Percentiles rank a stretch among this genome's conserved stretches.
These are phyloP conservation scores for Anoplius nigerrimus DNA, from an alignment of 2,888 invertebrate species.

Conservation along the genomic window DNA sequence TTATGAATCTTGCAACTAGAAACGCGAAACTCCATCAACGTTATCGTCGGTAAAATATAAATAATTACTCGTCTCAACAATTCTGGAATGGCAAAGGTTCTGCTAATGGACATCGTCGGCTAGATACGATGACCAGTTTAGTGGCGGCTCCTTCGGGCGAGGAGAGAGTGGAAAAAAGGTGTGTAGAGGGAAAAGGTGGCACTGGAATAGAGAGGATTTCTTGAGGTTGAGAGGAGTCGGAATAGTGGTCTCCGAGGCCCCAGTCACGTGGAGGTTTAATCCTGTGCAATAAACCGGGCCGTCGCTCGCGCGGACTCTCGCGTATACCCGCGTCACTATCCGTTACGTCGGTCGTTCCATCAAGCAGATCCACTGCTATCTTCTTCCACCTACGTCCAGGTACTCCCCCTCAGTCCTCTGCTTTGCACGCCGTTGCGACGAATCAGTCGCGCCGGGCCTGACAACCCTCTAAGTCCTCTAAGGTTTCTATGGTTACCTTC, in stretches of 20 bases:
- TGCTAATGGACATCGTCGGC: no score
- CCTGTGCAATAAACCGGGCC: constrained; percentile 64
- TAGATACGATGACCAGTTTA: no score
- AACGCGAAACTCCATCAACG: no score
- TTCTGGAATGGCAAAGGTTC: no score
- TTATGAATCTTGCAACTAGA: no score
- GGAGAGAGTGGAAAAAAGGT: constrained; percentile 9
- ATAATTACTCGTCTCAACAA: no score
- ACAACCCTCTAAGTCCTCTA: neutral
- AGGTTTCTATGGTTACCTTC: constrained; percentile 4
- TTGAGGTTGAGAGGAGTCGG: constrained; percentile 9
- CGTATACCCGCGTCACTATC: constrained; percentile 45
- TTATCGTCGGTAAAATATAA: no score
- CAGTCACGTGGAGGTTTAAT: constrained; percentile 66
- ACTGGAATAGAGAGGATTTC: constrained; percentile 18
- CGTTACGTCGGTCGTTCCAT: constrained; percentile 60
- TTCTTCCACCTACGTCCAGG: constrained; percentile 33
- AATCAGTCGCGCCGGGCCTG: constrained; percentile 28
- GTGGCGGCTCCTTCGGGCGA: no score
- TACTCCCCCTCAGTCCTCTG: constrained; percentile 41
- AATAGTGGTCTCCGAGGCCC: constrained; percentile 44
- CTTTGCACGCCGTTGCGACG: constrained; percentile 42
- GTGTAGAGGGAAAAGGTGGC: constrained; percentile 12
- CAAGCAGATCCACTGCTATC: constrained; percentile 49
- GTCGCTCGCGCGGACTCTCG: constrained; percentile 43